A percentile compares a stretch with the other conserved stretches of the same genome.
These are phyloP conservation scores for Ceriagrion tenellum DNA, from an alignment of 2,888 invertebrate genomes.

Conservation along the genomic window DNA sequence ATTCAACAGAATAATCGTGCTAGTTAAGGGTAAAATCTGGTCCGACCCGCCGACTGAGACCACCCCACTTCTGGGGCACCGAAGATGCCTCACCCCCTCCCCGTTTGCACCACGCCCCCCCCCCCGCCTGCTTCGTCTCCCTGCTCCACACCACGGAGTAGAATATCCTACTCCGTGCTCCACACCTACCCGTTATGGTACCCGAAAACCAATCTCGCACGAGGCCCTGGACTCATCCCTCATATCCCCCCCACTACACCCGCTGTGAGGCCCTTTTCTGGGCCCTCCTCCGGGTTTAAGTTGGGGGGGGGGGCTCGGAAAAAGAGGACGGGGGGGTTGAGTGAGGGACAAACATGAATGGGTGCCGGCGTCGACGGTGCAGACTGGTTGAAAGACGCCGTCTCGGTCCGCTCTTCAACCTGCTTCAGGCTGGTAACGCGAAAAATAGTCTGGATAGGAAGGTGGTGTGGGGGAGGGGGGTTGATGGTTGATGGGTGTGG, in stretches of 20 bases:
- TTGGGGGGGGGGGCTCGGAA: not conserved
- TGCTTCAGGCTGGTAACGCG: not conserved
- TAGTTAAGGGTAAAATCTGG: conserved; percentile 35
- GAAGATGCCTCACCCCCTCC: not conserved
- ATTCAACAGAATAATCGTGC: conserved; percentile 50
- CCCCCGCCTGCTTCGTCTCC: not conserved
- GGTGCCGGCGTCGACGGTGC: not conserved
- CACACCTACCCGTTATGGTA: not conserved
- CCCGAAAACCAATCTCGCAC: not conserved
- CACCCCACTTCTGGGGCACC: not conserved
- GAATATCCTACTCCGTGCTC: too few relatives aligned
- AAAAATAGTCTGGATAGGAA: too few relatives aligned
- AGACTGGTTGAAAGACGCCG: not conserved
- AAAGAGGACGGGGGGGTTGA: not conserved
- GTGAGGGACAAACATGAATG: not conserved
- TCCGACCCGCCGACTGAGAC: not conserved
- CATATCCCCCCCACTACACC: not conserved
- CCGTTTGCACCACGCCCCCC: not conserved
- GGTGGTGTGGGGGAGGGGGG: too few relatives aligned
- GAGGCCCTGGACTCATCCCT: not conserved
- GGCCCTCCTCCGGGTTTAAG: not conserved
- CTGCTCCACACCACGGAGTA: too few relatives aligned
- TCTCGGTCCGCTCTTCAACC: not conserved
- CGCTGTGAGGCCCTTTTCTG: not conserved
- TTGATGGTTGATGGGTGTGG: too few relatives aligned